Evolutionary conservation across 2,113 vertebrate species (phyloP), one percentile per base, ranked within the genome.

Genomic region (Nibea albiflora): DNA sequence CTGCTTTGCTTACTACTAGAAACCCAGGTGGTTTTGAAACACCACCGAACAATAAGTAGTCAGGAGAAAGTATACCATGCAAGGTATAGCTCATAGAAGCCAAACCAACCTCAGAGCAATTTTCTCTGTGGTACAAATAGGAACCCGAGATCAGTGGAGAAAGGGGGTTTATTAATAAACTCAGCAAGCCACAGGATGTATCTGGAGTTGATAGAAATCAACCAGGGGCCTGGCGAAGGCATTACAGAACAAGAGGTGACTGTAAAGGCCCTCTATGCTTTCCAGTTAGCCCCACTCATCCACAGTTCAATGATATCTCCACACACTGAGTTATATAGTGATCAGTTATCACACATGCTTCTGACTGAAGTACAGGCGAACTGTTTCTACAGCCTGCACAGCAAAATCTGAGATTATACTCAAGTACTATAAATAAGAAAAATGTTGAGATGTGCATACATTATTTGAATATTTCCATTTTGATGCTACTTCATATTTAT

Each of bases 91-190:
- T 49, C 24, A 12, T 35, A 31, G 14, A 44, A 54, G n/a, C 2
- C 11, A 26, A 22, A n/a, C 35, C 50, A 31, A 5, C 70, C 17
- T 72, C 17, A 0, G 2, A n/a, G 42, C 19, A 10, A 20, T 57
- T 24, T 60, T 22, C 56, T 61, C 26, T 22, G 4, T 47, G 69
- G 54, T 58, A 72, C 57, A 24, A 47, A 72, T 49, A 66, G 17
- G 47, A n/a, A 56, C 35, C 35, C 5, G 26, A 47, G 26, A 57
- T 67, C 74, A 35, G 52, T 19, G 17, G 19, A 60, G 4, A 39
- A 39, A 50, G 52, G 14, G 28, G 47, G 20, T 44, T 56, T 73
- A 80, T 57, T 64, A 65, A 24, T 57, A 57, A 58, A 52, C 28
- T 20, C 26, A 47, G 24, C 15, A 64, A 39, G 68, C 50, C 9